These are phyloP conservation scores for Garrulus glandarius DNA, from an alignment of 2,797 vertebrate genomes.

Conservation along the genomic window DNA sequence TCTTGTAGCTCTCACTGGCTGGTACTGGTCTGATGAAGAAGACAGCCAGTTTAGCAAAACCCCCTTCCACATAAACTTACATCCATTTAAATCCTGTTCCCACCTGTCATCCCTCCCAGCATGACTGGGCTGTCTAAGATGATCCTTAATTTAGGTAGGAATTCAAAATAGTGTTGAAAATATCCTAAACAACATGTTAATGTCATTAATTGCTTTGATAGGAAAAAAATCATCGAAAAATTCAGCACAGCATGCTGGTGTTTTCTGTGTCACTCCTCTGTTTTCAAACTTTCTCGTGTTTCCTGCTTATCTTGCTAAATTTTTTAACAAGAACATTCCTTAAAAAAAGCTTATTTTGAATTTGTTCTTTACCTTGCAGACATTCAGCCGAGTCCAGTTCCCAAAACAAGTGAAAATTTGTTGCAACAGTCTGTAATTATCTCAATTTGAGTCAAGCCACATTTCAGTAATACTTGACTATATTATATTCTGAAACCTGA, in stretches of 20 bases:
- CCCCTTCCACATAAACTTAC: neutral
- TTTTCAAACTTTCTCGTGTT: neutral
- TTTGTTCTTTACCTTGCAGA: neutral
- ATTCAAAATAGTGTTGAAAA: neutral
- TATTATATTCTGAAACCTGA: neutral
- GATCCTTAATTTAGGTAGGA: neutral
- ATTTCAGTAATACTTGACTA: neutral
- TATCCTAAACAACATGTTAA: neutral
- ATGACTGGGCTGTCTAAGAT: neutral
- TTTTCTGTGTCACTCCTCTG: neutral
- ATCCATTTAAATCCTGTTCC: neutral
- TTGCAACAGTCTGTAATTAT: neutral
- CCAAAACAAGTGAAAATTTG: neutral
- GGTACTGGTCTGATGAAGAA: neutral
- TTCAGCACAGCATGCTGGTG: neutral
- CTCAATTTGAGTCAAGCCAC: neutral
- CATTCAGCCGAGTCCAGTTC: neutral
- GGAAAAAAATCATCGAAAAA: neutral
- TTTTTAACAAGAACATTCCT: neutral
- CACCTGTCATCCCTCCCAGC: neutral
- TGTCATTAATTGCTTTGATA: neutral
- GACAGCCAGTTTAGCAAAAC: neutral
- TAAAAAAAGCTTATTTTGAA: neutral
- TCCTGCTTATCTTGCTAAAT: neutral
- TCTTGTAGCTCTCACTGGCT: neutral